These are phyloP conservation scores for Sycophila texana DNA, from an alignment of 2,888 invertebrate species.

Conservation along the genomic window DNA sequence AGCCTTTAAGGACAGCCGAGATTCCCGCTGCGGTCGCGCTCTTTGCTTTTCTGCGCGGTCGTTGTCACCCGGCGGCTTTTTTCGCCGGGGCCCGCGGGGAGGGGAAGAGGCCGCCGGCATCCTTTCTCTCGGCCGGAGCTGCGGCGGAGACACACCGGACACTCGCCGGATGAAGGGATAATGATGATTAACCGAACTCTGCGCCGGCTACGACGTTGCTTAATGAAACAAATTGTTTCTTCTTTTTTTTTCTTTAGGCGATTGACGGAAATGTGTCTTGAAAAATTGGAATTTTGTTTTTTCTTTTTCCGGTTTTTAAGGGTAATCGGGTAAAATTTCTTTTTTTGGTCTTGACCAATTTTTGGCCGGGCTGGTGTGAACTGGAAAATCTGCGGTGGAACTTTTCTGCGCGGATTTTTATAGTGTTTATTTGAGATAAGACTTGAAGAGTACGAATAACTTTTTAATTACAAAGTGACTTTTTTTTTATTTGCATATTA, in stretches of 20 bases:
- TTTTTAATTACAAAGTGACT: too few relatives aligned
- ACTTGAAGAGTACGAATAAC: too few relatives aligned
- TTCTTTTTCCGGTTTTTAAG: not conserved
- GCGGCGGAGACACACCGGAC: constrained; percentile 7
- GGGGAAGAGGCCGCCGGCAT: not conserved
- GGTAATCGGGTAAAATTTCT: too few relatives aligned
- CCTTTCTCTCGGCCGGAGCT: not conserved
- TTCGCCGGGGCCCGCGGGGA: too few relatives aligned
- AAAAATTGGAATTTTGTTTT: not conserved
- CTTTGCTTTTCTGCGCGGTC: not conserved
- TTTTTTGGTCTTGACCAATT: too few relatives aligned
- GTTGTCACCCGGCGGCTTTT: not conserved
- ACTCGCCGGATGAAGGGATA: constrained; percentile 26
- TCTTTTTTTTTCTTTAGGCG: not conserved
- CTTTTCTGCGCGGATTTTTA: too few relatives aligned
- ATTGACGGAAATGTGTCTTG: not conserved
- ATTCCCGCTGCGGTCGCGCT: constrained; percentile 2
- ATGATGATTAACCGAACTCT: constrained; percentile 42
- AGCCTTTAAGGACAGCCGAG: constrained; percentile 16
- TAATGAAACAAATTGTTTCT: constrained; percentile 25
- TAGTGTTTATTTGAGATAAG: too few relatives aligned
- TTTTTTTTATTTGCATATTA: too few relatives aligned
- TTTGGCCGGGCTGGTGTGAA: not conserved
- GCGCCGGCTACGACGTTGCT: not conserved
- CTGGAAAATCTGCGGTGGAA: not conserved